Base-by-base conservation (phyloP, 2,888 invertebrate species). In the Panzeria rudis region DNA sequence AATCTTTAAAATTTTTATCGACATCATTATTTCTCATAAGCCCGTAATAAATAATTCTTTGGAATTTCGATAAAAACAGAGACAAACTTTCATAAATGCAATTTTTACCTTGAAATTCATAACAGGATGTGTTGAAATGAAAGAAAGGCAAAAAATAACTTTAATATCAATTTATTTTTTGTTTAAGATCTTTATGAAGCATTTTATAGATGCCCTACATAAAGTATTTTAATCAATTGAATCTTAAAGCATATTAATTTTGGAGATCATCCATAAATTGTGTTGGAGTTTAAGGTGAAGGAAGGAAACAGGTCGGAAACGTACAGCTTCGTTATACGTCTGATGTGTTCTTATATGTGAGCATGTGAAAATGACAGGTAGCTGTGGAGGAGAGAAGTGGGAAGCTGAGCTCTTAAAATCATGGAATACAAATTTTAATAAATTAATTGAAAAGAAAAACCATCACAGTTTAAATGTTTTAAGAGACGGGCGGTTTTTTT, bases 81-180 rank as follows among this genome's bases (percentile, higher is more conserved):
- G 71, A 71, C 62, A 78, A 78, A 77, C 76, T 85, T 85, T 82
- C 85, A 85, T 82, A 85, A 82, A 79, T 85, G 78, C 82, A 85
- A 79, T 82, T 85, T 86, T 86, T 83, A 84, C 84, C 86, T 86
- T 86, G 86, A 86, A 86, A 84, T 76, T 86, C 86, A 86, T 86
- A 86, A 86, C 86, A 86, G 86, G 86, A 86, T 86, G 86, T 84
- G 64, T 82, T 80, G 17, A 76, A 84, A 62, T 13, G 17, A 61
- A 75, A 59, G 69, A 44, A 62, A 20, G 6, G 29, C 23, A 25
- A 38, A 56, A 59, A 66, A 47, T 44, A 62, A 61, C 59, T 77
- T 75, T 41, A 79, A 79, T 85, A 82, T 82, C 71, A 79, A 62
- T 5, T 52, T 69, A 56, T 66, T 82, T 76, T 79, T 66, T 82